Evolutionary conservation across 2,797 vertebrate species (phyloP), one percentile per base, ranked within the genome.

Genomic region (Hippoglossus hippoglossus): DNA sequence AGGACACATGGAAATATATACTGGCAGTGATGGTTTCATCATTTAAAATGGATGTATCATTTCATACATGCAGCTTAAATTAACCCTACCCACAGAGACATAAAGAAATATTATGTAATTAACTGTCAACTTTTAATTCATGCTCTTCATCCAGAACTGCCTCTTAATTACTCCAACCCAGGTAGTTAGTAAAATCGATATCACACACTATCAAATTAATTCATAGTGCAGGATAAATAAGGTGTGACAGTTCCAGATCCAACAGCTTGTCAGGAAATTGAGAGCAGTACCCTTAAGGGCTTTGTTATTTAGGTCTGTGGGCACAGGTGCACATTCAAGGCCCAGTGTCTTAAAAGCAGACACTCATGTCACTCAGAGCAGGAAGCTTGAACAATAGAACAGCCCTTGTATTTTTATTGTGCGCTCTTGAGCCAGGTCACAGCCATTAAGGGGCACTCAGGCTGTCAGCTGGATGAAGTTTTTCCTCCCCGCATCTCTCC

Each of bases 391-490:
- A 80, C 71, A 72, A 84, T 75, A 51, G 59, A 83, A 22, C 26
- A 54, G 71, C 72, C 56, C 69, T 77, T 69, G 65, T 87, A 47
- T 88, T 87, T 87, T 79, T 67, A 60, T 83, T 77, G 75, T 73
- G 63, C 63, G 52, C 73, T 79, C 72, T 80, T 80, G 67, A 77
- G 67, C 77, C 57, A 50, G 75, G 77, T 84, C 77, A 72, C 51
- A 76, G 76, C 77, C 64, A 88, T 85, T 87, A 82, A 86, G 67
- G 53, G 79, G 81, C 73, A 82, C 81, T 86, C 83, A 46, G 79
- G 69, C 83, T 88, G 86, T 88, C 84, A 87, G 68, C 52, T 61
- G 63, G 62, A 84, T 82, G 76, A 79, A 73, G 75, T 83, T 82
- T 82, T 81, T 90, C 73, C 26, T 66, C 52, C 73, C 71, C 60